These are phyloP conservation scores for Cremastinae sp. DNA, from an alignment of 2,888 invertebrate genomes.

Conservation along the genomic window DNA sequence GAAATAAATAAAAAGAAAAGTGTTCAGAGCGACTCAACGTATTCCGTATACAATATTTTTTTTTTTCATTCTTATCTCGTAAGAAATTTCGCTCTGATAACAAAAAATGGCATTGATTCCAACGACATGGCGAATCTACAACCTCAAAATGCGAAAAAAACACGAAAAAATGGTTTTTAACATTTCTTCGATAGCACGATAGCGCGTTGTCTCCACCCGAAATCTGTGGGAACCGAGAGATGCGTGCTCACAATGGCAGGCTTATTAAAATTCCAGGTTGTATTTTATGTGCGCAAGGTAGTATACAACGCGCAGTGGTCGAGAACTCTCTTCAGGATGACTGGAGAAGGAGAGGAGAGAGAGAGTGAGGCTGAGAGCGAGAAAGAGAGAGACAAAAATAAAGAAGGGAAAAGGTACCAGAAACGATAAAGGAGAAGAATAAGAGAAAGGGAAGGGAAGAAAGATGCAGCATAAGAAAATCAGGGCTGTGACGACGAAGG, in stretches of 20 bases:
- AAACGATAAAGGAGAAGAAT: constrained; percentile 17
- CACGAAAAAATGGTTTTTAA: not conserved
- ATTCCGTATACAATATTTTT: no score
- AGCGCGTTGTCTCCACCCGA: constrained; percentile 67
- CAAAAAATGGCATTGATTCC: not conserved
- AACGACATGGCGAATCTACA: constrained; percentile 60
- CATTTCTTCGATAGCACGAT: constrained; percentile 62
- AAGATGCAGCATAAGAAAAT: constrained; percentile 46
- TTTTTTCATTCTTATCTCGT: not conserved
- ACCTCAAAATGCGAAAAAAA: constrained; percentile 51
- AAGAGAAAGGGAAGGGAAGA: constrained; percentile 35
- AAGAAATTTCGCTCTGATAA: not conserved
- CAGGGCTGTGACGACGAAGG: constrained; percentile 38
- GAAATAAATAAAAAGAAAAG: constrained; percentile 22
- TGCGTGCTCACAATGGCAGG: constrained; percentile 72
- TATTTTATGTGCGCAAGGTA: constrained; percentile 74
- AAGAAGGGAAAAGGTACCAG: constrained; percentile 34
- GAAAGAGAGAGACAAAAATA: constrained; percentile 20
- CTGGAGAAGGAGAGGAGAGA: constrained; percentile 29
- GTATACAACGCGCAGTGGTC: constrained; percentile 56
- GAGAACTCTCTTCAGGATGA: constrained; percentile 49
- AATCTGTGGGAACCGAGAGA: constrained; percentile 72
- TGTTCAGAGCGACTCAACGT: constrained; percentile 27
- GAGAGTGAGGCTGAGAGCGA: constrained; percentile 14
- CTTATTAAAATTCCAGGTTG: constrained; percentile 77